Conservation (phyloP, 2,797 vertebrate species). For the Urophycis tenuis region DNA sequence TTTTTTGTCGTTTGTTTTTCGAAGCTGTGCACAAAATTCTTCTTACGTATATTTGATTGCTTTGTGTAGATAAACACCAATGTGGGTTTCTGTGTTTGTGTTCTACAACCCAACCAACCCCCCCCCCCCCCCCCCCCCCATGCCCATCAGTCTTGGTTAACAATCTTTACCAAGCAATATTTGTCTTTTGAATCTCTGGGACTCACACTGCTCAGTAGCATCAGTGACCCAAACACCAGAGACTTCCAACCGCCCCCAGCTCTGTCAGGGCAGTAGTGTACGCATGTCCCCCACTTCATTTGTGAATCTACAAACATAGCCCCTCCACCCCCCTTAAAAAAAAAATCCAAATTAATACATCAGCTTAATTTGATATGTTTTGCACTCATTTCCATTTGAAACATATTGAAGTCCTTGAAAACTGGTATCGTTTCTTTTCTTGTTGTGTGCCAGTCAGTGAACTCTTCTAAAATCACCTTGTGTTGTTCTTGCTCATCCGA, state of each 20-base stretch:
- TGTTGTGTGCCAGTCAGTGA: neutral
- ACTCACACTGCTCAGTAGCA: neutral
- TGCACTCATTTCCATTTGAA: constrained; percentile 35
- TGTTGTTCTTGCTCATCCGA: neutral
- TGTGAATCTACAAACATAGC: neutral
- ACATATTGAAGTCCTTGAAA: constrained; percentile 30
- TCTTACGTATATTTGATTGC: constrained; percentile 57
- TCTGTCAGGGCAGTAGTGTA: neutral
- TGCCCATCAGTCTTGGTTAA: neutral
- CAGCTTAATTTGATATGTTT: constrained; percentile 20
- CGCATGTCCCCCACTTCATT: too few relatives aligned
- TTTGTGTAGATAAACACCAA: constrained; percentile 50
- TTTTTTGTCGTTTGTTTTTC: constrained; percentile 36
- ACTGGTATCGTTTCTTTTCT: constrained; percentile 1
- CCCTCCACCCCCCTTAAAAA: neutral
- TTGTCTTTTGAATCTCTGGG: neutral
- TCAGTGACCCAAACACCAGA: neutral
- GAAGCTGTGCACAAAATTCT: constrained; percentile 62
- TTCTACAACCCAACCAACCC: neutral
- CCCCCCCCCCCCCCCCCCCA: neutral
- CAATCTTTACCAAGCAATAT: neutral
- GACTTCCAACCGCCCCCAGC: neutral
- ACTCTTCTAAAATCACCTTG: neutral
- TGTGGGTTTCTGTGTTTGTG: constrained; percentile 41
- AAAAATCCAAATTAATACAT: constrained; percentile 19